Percentiles rank a stretch among this genome's conserved stretches.
These are phyloP conservation scores for Burhinus oedicnemus DNA, from an alignment of 2,113 vertebrate species.

Conservation along the genomic window DNA sequence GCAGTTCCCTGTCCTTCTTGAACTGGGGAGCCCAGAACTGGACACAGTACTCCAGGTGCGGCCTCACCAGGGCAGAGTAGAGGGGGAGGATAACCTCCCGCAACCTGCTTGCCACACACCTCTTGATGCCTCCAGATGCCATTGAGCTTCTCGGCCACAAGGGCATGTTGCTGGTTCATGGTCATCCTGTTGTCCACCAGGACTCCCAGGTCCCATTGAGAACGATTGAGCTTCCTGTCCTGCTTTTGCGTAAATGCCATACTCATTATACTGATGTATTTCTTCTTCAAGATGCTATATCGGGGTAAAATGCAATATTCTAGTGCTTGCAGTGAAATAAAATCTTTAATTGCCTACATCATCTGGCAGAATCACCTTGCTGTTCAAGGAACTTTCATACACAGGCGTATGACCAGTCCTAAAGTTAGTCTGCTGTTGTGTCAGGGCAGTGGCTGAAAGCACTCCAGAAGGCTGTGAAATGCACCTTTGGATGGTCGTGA, in stretches of 20 bases:
- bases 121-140: no score
- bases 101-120: no score
- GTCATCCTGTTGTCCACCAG: no score
- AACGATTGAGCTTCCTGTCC: not conserved
- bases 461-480: not conserved
- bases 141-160: no score
- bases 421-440: not conserved
- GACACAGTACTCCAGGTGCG: no score
- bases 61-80: no score
- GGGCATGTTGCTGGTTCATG: no score
- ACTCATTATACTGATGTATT: not conserved
- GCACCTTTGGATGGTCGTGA: not conserved
- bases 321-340: not conserved
- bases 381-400: not conserved
- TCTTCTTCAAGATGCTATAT: not conserved
- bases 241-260: not conserved
- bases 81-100: no score
- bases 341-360: not conserved
- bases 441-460: no score
- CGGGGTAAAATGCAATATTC: not conserved
- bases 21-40: no score
- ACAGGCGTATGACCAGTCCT: not conserved
- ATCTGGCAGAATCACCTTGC: not conserved
- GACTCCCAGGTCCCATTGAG: no score
- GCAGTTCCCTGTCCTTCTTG: no score